Percentiles rank a stretch among this genome's conserved stretches.
phyloP scores from a whole-genome alignment of 2,797 vertebrate species.

The Acropternis orthonyx region DNA sequence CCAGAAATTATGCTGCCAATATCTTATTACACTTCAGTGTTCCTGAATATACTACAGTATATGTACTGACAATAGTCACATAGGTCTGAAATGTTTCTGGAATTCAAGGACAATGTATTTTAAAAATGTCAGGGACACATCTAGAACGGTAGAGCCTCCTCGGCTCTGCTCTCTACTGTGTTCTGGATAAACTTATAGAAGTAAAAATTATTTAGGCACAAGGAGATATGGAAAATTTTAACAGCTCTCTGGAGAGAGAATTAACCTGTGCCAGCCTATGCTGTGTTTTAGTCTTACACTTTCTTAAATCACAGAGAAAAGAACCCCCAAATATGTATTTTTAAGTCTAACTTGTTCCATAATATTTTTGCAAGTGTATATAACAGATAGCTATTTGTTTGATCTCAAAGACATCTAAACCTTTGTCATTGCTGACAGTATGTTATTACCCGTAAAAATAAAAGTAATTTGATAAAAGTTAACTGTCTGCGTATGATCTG shows the following conservation, averaged over 20 bases:
- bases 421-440: neutral
- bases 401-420: neutral
- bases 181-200: neutral
- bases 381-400: neutral
- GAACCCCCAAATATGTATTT: neutral
- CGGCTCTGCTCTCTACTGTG: neutral
- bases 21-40: neutral
- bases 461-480: neutral
- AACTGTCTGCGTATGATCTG: neutral
- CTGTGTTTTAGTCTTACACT: neutral
- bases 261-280: neutral
- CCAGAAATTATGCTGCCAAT: neutral
- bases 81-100: neutral
- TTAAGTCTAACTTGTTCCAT: neutral
- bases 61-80: neutral
- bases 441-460: neutral
- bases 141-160: neutral
- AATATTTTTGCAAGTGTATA: neutral
- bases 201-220: neutral
- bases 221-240: neutral
- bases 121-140: neutral
- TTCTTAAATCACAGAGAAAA: neutral
- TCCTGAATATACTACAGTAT: neutral
- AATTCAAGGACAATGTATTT: neutral
- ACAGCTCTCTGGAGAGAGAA: neutral